Evolutionary conservation across 2,797 vertebrate species (phyloP).

Genomic region (Cichlasoma orientale): DNA sequence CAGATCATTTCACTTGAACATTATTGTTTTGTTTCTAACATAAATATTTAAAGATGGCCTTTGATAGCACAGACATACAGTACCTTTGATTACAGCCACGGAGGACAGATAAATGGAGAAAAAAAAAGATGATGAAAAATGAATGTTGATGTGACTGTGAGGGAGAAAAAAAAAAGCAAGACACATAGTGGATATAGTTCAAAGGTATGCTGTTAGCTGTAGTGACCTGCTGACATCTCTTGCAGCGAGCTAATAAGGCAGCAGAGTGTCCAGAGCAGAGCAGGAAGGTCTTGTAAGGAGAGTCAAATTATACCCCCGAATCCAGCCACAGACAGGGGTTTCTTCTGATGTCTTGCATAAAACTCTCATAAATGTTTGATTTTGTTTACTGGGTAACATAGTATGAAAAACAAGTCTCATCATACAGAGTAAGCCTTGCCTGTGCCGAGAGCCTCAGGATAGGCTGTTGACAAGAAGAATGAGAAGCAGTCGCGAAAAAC

Average conservation of each 20-base stretch:
- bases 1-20: neutral
- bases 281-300: constrained; percentile 37
- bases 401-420: constrained; percentile 65
- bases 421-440: constrained; percentile 31
- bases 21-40: constrained; percentile 16
- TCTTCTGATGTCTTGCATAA: constrained; percentile 59
- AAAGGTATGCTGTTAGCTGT: constrained; percentile 42
- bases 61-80: neutral
- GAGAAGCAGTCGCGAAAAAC: constrained; percentile 34
- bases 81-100: neutral
- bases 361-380: constrained; percentile 74
- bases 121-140: constrained; percentile 5
- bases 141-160: neutral
- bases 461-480: constrained; percentile 52
- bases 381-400: constrained; percentile 63
- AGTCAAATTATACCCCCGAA: constrained; percentile 57
- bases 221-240: constrained; percentile 53
- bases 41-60: constrained; percentile 3
- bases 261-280: constrained; percentile 42
- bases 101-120: constrained; percentile 12
- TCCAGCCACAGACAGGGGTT: constrained; percentile 42
- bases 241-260: constrained; percentile 53
- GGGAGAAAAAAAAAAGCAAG: neutral
- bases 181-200: constrained; percentile 28
- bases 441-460: constrained; percentile 45